A percentile compares a stretch with the other conserved stretches of the same genome.
Evolutionary conservation across 2,888 invertebrate genomes (phyloP).

Genomic region (Lacanobia wlatinum): DNA sequence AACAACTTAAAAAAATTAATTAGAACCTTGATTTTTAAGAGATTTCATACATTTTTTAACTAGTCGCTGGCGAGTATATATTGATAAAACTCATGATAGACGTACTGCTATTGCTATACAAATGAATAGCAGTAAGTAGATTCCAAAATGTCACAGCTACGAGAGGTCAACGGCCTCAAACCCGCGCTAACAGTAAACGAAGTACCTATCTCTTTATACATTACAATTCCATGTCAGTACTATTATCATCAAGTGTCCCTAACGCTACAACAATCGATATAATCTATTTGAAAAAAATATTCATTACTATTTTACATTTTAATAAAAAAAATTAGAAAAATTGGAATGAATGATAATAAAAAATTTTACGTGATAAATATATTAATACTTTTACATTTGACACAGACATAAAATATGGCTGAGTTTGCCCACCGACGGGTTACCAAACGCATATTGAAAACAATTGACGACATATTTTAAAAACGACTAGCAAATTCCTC

Average conservation of each 20-base stretch:
- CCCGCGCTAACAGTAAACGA: slow-evolving; percentile 33
- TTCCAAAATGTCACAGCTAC: slow-evolving; percentile 17
- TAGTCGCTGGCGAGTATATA: too few relatives aligned
- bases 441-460: slow-evolving; percentile 2
- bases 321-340: slow-evolving; percentile 37
- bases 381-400: slow-evolving; percentile 69
- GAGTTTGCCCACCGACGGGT: slow-evolving; percentile 48
- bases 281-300: slow-evolving; percentile 51
- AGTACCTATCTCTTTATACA: slow-evolving; percentile 28
- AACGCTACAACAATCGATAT: slow-evolving; percentile 55
- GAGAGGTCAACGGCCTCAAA: slow-evolving; percentile 23
- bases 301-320: slow-evolving; percentile 48
- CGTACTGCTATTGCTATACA: slow-evolving; percentile 15
- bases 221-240: slow-evolving; percentile 57
- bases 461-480: slow-evolving; percentile 3
- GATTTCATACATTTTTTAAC: too few relatives aligned
- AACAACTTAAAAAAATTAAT: too few relatives aligned
- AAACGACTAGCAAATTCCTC: slow-evolving; percentile 33
- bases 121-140: slow-evolving; percentile 9
- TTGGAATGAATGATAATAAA: slow-evolving; percentile 62
- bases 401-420: slow-evolving; percentile 52
- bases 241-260: slow-evolving; percentile 43
- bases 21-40: too few relatives aligned
- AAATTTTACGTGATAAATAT: slow-evolving; percentile 50
- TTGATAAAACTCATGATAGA: too few relatives aligned